A percentile compares a stretch with the other conserved stretches of the same genome.
These are phyloP conservation scores for Scortum barcoo DNA, from an alignment of 2,113 vertebrate genomes.

Conservation along the genomic window DNA sequence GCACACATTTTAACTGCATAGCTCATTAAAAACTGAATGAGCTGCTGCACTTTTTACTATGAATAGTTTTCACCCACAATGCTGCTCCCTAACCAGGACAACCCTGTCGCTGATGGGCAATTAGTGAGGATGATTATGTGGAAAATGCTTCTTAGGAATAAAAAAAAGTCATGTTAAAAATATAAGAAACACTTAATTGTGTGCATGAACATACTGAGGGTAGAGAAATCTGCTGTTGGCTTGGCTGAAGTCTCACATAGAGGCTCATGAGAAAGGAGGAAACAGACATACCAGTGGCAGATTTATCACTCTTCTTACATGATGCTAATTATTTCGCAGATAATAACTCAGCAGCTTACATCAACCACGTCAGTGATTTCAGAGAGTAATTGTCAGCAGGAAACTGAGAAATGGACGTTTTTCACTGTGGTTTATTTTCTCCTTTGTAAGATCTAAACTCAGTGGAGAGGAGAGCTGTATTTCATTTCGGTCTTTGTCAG, in stretches of 20 bases:
- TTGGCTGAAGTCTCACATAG: slow-evolving; percentile 25
- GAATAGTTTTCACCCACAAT: slow-evolving; percentile 17
- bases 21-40: slow-evolving; percentile 56
- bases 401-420: slow-evolving; percentile 14
- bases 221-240: neutral
- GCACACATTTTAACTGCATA: slow-evolving; percentile 48
- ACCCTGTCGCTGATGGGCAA: slow-evolving; percentile 15
- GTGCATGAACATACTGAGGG: neutral
- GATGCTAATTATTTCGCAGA: slow-evolving; percentile 61
- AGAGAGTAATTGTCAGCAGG: slow-evolving; percentile 36
- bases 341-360: slow-evolving; percentile 63
- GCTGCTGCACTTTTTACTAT: slow-evolving; percentile 39
- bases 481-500: slow-evolving; percentile 41
- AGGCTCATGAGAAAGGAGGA: slow-evolving; percentile 35
- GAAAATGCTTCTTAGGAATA: neutral
- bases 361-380: slow-evolving; percentile 47
- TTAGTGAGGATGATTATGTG: slow-evolving; percentile 17
- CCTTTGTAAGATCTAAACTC: slow-evolving; percentile 27
- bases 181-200: neutral
- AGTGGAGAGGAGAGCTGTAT: slow-evolving; percentile 4
- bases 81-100: neutral
- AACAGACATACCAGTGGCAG: slow-evolving; percentile 14
- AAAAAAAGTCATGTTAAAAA: neutral
- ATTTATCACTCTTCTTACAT: slow-evolving; percentile 49
- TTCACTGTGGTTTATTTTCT: slow-evolving; percentile 47